Conservation (phyloP, 2,888 invertebrate genomes). For the Drosophila limbata region DNA sequence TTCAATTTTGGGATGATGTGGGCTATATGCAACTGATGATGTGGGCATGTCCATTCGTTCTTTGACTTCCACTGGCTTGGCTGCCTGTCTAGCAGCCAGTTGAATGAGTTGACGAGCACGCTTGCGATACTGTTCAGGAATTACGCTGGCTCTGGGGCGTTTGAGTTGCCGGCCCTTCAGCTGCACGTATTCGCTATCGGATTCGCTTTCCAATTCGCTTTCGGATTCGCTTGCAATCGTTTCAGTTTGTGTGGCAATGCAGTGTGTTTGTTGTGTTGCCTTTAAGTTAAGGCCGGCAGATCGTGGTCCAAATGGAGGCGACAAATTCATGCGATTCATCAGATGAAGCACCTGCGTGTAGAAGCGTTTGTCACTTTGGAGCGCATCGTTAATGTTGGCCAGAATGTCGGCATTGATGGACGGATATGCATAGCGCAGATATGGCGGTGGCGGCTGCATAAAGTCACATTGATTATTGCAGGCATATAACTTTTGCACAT, state of each 20-base stretch:
- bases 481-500: conserved; percentile 87
- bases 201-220: conserved; percentile 67
- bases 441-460: conserved; percentile 91
- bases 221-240: conserved; percentile 76
- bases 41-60: background rate
- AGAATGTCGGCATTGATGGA: conserved; percentile 90
- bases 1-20: conserved; percentile 63
- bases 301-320: conserved; percentile 90
- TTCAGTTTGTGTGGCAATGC: conserved; percentile 76
- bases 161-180: background rate
- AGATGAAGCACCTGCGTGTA: conserved; percentile 94
- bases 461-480: conserved; percentile 88
- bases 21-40: background rate
- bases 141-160: conserved; percentile 28
- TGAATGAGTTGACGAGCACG: conserved; percentile 74
- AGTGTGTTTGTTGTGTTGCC: conserved; percentile 11
- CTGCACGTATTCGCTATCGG: conserved; percentile 12
- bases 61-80: conserved; percentile 8
- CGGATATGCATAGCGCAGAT: conserved; percentile 93
- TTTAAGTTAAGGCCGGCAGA: conserved; percentile 19
- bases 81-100: conserved; percentile 28
- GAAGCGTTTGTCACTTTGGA: conserved; percentile 92
- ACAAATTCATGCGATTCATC: conserved; percentile 97
- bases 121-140: conserved; percentile 69
- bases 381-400: conserved; percentile 91